Conservation (phyloP, 2,797 vertebrate genomes). For the Bovichtus diacanthus region DNA sequence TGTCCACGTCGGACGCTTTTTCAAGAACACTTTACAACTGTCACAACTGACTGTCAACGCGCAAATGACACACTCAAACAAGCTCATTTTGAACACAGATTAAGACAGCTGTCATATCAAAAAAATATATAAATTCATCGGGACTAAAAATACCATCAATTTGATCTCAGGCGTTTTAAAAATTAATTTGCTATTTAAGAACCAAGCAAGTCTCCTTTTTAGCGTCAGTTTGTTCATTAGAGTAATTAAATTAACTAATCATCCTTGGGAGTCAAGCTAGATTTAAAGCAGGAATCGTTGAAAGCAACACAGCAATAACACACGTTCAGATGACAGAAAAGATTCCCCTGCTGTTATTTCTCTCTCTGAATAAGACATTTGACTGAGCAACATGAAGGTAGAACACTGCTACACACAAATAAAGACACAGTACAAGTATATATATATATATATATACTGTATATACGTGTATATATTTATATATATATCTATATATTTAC, state of each 20-base stretch:
- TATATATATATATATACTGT: neutral
- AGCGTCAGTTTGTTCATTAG: constrained; percentile 68
- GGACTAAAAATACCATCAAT: constrained; percentile 76
- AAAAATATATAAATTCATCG: constrained; percentile 54
- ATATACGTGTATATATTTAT: constrained; percentile 11
- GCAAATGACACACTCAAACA: constrained; percentile 74
- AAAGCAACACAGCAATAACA: constrained; percentile 59
- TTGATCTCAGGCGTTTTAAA: constrained; percentile 65
- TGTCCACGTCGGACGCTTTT: constrained; percentile 75
- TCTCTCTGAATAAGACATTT: constrained; percentile 40
- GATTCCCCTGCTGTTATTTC: constrained; percentile 25
- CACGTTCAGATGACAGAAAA: constrained; percentile 17
- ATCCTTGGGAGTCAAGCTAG: constrained; percentile 55
- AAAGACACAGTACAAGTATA: constrained; percentile 15
- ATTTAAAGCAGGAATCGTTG: constrained; percentile 57
- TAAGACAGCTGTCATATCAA: constrained; percentile 80
- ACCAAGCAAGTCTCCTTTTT: constrained; percentile 65
- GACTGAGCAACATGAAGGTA: constrained; percentile 45
- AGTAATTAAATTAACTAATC: constrained; percentile 77
- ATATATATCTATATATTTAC: too few species aligned
- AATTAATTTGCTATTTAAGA: constrained; percentile 75
- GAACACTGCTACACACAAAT: constrained; percentile 9
- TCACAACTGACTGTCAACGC: constrained; percentile 82
- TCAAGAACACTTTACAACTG: constrained; percentile 85
- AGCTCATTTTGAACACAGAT: constrained; percentile 72